Conservation (phyloP, 2,113 vertebrate genomes). For the Syngnathus floridae region DNA sequence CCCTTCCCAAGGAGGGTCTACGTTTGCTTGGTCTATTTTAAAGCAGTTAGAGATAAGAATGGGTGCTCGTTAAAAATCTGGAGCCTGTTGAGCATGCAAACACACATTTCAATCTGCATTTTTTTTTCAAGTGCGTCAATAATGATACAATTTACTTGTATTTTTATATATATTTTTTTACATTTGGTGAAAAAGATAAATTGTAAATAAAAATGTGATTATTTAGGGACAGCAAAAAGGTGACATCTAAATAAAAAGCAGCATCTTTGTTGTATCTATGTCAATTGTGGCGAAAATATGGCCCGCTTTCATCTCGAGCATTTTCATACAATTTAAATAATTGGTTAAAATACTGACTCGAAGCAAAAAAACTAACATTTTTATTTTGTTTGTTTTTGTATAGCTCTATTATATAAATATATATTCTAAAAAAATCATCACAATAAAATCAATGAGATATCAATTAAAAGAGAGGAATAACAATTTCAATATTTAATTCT, state of each 20-base stretch:
- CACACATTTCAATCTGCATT: slow-evolving; percentile 53
- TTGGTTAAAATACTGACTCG: neutral
- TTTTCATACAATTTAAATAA: neutral
- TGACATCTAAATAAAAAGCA: neutral
- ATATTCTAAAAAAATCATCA: too few species aligned
- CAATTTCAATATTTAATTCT: neutral
- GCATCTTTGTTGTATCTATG: neutral
- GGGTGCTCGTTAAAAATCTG: slow-evolving; percentile 79
- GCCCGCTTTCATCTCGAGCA: neutral
- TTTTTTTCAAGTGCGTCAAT: slow-evolving; percentile 34
- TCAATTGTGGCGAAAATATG: neutral
- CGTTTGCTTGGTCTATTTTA: slow-evolving; percentile 95
- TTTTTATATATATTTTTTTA: slow-evolving; percentile 1
- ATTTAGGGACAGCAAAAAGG: neutral
- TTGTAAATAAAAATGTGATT: neutral
- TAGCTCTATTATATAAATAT: too few species aligned
- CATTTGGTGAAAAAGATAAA: neutral
- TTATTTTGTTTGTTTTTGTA: too few species aligned
- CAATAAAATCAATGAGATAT: neutral
- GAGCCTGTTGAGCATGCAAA: slow-evolving; percentile 69
- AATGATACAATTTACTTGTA: slow-evolving; percentile 22
- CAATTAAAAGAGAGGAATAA: neutral
- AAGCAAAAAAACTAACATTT: neutral
- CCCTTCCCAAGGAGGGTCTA: slow-evolving; percentile 59
- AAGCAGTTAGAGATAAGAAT: slow-evolving; percentile 89